Conservation (phyloP, 2,888 invertebrate genomes). For the Aphodius granarius region DNA sequence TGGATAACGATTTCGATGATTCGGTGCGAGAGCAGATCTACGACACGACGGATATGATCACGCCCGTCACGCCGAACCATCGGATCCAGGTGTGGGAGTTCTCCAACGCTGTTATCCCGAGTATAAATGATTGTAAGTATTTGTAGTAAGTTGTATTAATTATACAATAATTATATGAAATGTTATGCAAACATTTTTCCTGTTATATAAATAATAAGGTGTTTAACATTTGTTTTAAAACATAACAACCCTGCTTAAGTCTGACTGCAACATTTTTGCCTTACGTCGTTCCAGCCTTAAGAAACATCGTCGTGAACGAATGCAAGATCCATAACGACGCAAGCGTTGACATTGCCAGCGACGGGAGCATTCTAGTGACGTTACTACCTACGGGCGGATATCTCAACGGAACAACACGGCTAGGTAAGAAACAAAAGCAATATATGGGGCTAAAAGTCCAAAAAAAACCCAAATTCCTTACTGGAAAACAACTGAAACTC, state of each 20-base stretch:
- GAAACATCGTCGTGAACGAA: constrained; percentile 76
- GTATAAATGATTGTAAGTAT: constrained; percentile 70
- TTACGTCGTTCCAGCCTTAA: constrained; percentile 56
- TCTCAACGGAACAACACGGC: constrained; percentile 69
- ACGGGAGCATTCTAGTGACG: constrained; percentile 76
- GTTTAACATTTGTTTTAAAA: too few species aligned
- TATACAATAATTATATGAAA: neutral
- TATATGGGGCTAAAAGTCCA: too few species aligned
- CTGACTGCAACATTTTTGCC: too few species aligned
- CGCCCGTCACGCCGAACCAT: constrained; percentile 69
- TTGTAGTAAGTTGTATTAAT: neutral
- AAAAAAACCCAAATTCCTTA: neutral
- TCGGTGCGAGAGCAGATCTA: constrained; percentile 48
- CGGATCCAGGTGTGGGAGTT: constrained; percentile 87
- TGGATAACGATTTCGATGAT: constrained; percentile 51
- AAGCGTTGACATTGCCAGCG: constrained; percentile 80
- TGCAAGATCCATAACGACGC: constrained; percentile 88
- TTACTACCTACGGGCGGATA: constrained; percentile 71
- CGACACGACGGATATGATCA: constrained; percentile 51
- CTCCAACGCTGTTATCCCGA: constrained; percentile 68
- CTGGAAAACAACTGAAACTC: neutral
- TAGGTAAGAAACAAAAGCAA: constrained; percentile 58
- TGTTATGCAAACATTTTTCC: neutral
- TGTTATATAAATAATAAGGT: too few species aligned
- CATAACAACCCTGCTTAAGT: too few species aligned